Percentiles rank a stretch among this genome's conserved stretches.
Conservation (phyloP, 2,888 invertebrate species). For the Lumbricus terrestris region DNA sequence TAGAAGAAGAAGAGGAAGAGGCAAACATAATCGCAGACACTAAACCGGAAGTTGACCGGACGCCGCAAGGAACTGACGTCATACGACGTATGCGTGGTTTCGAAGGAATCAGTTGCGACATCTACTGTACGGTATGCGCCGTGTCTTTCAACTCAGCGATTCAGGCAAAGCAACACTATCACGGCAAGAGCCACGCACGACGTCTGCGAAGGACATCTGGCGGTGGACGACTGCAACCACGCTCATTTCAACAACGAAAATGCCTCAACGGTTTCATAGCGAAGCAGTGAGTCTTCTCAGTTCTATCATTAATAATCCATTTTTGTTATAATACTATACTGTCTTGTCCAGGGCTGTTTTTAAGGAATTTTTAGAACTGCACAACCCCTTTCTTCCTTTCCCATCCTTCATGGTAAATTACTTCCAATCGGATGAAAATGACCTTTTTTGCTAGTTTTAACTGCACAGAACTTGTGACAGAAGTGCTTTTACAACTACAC, state of each 20-base stretch:
- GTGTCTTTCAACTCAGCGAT: conserved; percentile 64
- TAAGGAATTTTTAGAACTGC: too few species aligned
- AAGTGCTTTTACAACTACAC: too few species aligned
- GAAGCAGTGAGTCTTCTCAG: neutral
- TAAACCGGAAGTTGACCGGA: neutral
- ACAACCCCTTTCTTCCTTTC: too few species aligned
- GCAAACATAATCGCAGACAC: neutral
- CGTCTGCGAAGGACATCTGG: neutral
- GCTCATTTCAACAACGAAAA: neutral
- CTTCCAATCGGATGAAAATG: too few species aligned
- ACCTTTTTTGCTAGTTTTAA: too few species aligned
- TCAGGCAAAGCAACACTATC: conserved; percentile 67
- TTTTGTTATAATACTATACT: neutral
- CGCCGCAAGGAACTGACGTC: neutral
- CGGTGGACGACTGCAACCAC: neutral
- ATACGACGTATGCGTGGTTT: neutral
- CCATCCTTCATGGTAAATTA: too few species aligned
- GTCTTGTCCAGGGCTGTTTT: too few species aligned
- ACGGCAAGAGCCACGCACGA: conserved; percentile 64
- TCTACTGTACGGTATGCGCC: conserved; percentile 64
- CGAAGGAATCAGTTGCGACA: conserved; percentile 27
- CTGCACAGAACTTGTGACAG: too few species aligned
- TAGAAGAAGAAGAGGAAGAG: neutral
- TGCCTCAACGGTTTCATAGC: neutral
- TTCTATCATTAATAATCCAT: neutral